These are phyloP conservation scores for Orycteropus afer DNA, from an alignment of 2,113 vertebrate species.

Conservation along the genomic window DNA sequence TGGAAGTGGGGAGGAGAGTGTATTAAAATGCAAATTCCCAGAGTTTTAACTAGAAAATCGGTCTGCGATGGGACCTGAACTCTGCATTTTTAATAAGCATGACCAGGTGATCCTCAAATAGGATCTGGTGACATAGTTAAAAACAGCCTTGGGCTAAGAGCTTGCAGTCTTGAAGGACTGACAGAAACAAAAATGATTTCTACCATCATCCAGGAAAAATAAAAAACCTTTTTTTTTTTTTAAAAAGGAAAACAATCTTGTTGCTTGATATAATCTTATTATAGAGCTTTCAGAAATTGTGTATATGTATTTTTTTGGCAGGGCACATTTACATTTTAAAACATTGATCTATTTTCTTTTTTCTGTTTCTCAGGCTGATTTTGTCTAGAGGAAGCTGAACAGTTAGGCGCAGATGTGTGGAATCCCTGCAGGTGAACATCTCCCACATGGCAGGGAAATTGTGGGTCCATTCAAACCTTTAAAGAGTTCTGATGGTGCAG, in stretches of 20 bases:
- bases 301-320: slow-evolving; percentile 19
- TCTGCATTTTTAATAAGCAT: not conserved
- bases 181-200: slow-evolving; percentile 42
- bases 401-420: not conserved
- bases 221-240: not conserved
- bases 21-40: not conserved
- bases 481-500: too few species aligned
- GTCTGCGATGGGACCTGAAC: not conserved
- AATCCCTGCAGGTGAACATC: not conserved
- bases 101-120: not conserved
- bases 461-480: not conserved
- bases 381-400: not conserved
- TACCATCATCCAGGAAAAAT: slow-evolving; percentile 20
- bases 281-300: slow-evolving; percentile 5
- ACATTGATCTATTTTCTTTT: not conserved
- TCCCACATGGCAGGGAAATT: not conserved
- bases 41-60: not conserved
- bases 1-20: not conserved
- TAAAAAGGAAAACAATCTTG: not conserved
- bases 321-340: slow-evolving; percentile 11
- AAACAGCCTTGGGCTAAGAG: not conserved
- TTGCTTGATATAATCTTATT: slow-evolving; percentile 7
- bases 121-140: not conserved
- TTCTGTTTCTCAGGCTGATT: not conserved
- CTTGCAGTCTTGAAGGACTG: not conserved